Percentiles rank a stretch among this genome's conserved stretches.
Evolutionary conservation across 92 coral and sea anemone species (phyloP).

Genomic region (Phenganax stokvisi): DNA sequence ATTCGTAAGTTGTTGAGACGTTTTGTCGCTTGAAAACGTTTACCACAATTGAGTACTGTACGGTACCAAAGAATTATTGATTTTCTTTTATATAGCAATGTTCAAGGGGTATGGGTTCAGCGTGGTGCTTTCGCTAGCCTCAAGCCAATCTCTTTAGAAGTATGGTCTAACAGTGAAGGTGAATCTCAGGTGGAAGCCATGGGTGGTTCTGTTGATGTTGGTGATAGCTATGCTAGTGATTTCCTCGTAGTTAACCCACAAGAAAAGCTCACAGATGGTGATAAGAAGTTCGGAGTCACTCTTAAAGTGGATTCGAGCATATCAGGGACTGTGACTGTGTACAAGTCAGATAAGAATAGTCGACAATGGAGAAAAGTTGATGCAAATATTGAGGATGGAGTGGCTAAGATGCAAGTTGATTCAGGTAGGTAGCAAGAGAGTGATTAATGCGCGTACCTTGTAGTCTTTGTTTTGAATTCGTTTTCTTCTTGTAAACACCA

Average conservation of each 20-base stretch:
- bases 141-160: constrained; percentile 60
- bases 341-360: constrained; percentile 60
- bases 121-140: constrained; percentile 56
- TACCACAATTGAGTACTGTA: neutral
- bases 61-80: neutral
- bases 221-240: constrained; percentile 83
- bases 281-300: constrained; percentile 55
- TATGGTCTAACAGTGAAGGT: constrained; percentile 70
- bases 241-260: constrained; percentile 78
- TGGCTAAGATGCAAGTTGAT: constrained; percentile 56
- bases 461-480: neutral
- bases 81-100: constrained; percentile 22
- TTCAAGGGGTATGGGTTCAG: constrained; percentile 65
- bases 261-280: constrained; percentile 50
- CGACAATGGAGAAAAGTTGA: constrained; percentile 77
- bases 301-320: constrained; percentile 60
- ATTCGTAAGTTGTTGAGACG: constrained; percentile 42
- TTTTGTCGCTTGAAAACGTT: neutral
- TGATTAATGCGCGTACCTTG: neutral
- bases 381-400: constrained; percentile 51
- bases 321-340: constrained; percentile 56
- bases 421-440: constrained; percentile 44
- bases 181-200: constrained; percentile 59
- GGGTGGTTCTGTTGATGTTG: constrained; percentile 84
- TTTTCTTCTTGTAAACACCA: no score